Conservation (phyloP, 1,140 invertebrate genomes). For the Calliopsis andreniformis region DNA sequence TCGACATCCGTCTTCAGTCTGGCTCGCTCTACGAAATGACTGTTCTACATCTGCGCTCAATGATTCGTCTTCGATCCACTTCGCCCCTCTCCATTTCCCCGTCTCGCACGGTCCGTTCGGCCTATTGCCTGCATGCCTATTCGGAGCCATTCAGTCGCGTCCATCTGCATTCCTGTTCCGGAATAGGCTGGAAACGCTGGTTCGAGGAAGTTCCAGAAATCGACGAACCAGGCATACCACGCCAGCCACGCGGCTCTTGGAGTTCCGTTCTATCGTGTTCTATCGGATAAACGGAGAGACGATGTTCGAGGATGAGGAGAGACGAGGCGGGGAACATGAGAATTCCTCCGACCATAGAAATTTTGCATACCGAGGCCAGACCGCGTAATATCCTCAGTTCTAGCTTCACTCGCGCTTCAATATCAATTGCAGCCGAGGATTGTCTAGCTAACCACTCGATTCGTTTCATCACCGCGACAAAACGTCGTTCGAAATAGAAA, state of each 20-base stretch:
- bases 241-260: conserved; percentile 22
- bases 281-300: conserved; percentile 19
- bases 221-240: conserved; percentile 49
- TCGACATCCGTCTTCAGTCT: no score
- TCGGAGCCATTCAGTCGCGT: conserved; percentile 7
- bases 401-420: conserved; percentile 4
- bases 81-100: conserved; percentile 10
- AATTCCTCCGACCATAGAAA: conserved; percentile 52
- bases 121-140: neutral
- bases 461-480: neutral
- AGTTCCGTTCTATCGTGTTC: conserved; percentile 38
- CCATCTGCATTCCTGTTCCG: conserved; percentile 36
- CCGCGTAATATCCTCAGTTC: conserved; percentile 36
- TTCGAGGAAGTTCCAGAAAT: conserved; percentile 53
- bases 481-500: neutral
- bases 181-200: conserved; percentile 43
- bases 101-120: neutral
- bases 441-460: neutral
- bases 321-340: conserved; percentile 28
- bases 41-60: no score
- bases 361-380: conserved; percentile 44
- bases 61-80: conserved; percentile 7
- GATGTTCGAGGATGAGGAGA: neutral
- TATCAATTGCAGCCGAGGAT: conserved; percentile 13
- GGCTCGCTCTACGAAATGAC: no score